A percentile compares a stretch with the other conserved stretches of the same genome.
These are phyloP conservation scores for Tortricodes alternella DNA, from an alignment of 2,888 invertebrate species.

Conservation along the genomic window DNA sequence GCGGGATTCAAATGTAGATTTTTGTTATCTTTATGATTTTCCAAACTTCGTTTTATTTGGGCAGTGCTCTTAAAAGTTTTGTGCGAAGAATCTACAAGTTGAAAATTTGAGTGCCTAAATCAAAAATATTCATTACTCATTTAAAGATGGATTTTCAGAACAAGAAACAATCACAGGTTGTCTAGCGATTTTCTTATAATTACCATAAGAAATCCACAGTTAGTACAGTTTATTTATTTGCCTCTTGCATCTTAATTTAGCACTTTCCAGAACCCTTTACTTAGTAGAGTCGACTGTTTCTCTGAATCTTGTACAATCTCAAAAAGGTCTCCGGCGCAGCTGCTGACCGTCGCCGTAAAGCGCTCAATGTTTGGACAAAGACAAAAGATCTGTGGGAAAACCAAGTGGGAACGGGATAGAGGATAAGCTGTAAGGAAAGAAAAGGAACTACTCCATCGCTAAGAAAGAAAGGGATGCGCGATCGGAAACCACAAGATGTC, in stretches of 20 bases:
- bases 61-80: background rate
- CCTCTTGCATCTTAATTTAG: background rate
- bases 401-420: conserved; percentile 67
- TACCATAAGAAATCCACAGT: background rate
- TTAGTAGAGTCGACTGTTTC: conserved; percentile 51
- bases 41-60: background rate
- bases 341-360: conserved; percentile 66
- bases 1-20: conserved; percentile 15
- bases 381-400: conserved; percentile 74
- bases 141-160: too few species aligned
- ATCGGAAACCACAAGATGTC: conserved; percentile 83
- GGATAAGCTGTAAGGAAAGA: conserved; percentile 70
- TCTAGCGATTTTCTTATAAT: too few species aligned
- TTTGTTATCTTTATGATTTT: conserved; percentile 8
- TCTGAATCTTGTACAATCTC: conserved; percentile 70
- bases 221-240: background rate
- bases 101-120: too few species aligned
- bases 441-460: conserved; percentile 55
- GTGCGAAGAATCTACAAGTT: too few species aligned
- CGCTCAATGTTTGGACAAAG: conserved; percentile 80
- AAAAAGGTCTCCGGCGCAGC: conserved; percentile 77
- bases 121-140: too few species aligned
- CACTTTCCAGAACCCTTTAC: conserved; percentile 9
- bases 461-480: conserved; percentile 67
- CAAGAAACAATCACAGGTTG: too few species aligned